These are phyloP conservation scores for Psittacula cyanocephala DNA, from an alignment of 2,113 vertebrate species.

Conservation along the genomic window DNA sequence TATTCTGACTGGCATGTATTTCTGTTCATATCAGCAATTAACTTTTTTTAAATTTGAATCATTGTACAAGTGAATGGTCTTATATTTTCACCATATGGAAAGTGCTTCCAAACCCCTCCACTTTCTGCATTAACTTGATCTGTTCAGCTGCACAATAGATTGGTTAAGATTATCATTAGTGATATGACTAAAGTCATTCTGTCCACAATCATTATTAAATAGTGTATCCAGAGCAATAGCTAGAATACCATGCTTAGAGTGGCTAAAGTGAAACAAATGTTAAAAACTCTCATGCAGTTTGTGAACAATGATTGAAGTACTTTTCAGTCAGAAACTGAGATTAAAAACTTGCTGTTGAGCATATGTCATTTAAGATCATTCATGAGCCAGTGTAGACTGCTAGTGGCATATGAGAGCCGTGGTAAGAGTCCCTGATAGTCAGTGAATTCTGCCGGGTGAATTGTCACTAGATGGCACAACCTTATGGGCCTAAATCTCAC, in stretches of 20 bases:
- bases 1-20: conserved; percentile 6
- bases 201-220: not conserved
- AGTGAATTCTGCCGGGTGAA: not conserved
- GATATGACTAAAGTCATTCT: not conserved
- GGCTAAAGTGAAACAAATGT: not conserved
- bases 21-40: conserved; percentile 8
- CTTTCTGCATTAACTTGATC: not conserved
- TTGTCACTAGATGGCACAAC: not conserved
- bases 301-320: not conserved
- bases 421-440: not conserved
- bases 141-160: not conserved
- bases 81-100: not conserved
- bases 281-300: not conserved
- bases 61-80: not conserved
- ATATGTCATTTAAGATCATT: not conserved
- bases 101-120: not conserved
- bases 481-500: not conserved
- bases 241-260: not conserved
- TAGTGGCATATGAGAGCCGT: not conserved
- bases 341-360: not conserved
- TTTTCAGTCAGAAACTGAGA: not conserved
- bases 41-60: not conserved
- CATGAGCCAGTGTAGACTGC: not conserved
- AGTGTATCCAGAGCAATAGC: not conserved
- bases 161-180: not conserved